These are phyloP conservation scores for Laticauda laticaudata DNA, from an alignment of 2,113 vertebrate species.

Conservation along the genomic window DNA sequence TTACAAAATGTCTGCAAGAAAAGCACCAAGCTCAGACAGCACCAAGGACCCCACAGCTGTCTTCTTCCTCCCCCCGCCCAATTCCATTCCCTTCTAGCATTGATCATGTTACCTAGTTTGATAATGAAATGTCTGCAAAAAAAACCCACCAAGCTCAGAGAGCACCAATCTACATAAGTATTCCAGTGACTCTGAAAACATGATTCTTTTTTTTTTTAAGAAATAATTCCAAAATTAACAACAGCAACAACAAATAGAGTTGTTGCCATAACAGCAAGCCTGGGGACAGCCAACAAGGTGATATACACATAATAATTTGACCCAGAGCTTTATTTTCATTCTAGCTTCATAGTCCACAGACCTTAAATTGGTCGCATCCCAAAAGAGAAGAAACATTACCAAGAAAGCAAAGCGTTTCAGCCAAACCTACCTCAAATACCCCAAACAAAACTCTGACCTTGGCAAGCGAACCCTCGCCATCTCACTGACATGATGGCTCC, in stretches of 20 bases:
- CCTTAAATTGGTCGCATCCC: background rate
- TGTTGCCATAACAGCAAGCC: too few relatives aligned
- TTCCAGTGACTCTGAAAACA: background rate
- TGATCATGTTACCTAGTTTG: too few relatives aligned
- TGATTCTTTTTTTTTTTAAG: background rate
- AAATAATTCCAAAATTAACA: background rate
- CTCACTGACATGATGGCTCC: background rate
- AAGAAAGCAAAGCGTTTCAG: background rate
- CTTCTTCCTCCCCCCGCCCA: too few relatives aligned
- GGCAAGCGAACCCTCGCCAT: background rate
- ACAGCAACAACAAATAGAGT: background rate
- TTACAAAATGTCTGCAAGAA: too few relatives aligned
- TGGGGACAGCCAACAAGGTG: background rate
- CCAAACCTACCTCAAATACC: constrained; percentile 1
- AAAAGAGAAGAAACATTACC: background rate
- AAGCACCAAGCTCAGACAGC: background rate
- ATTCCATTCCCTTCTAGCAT: too few relatives aligned
- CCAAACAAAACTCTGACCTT: constrained; percentile 9
- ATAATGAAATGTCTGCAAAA: too few relatives aligned
- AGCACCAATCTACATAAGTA: background rate
- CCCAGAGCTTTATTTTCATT: background rate
- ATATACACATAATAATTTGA: background rate
- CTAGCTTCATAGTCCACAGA: background rate
- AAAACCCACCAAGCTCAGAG: background rate
- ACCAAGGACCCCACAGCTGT: background rate